Evolutionary conservation across 1,140 invertebrate genomes (phyloP).

Genomic region (Trichomalopsis sarcophagae): DNA sequence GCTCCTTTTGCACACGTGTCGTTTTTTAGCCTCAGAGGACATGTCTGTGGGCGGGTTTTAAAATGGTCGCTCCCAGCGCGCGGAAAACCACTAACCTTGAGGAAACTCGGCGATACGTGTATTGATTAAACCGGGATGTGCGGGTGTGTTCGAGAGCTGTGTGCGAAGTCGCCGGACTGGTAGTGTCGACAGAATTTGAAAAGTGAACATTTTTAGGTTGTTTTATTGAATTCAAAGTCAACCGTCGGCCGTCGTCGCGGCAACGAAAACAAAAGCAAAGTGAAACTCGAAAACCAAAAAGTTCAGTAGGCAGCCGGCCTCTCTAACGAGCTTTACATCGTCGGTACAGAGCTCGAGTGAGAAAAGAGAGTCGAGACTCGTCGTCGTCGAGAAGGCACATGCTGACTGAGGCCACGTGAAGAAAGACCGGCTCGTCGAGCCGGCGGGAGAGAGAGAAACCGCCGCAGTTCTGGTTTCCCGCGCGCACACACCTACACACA

Average conservation of each 20-base stretch:
- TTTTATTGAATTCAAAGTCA: not conserved
- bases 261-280: not conserved
- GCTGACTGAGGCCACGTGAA: slow-evolving; percentile 38
- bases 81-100: not conserved
- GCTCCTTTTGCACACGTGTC: not conserved
- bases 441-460: slow-evolving; percentile 26
- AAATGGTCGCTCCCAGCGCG: not conserved
- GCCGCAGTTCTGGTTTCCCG: slow-evolving; percentile 34
- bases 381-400: slow-evolving; percentile 19
- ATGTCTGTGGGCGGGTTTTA: not conserved
- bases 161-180: not conserved
- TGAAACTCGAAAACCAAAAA: not conserved
- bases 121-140: not conserved
- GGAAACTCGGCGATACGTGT: not conserved
- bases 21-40: not conserved
- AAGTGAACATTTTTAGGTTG: not conserved
- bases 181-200: not conserved
- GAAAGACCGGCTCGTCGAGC: slow-evolving; percentile 31
- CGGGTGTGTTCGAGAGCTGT: not conserved
- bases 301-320: not conserved
- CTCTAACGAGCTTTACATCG: not conserved
- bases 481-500: slow-evolving; percentile 60
- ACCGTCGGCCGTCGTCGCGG: not conserved
- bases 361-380: not conserved
- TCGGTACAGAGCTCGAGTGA: not conserved